Evolutionary conservation across 2,113 vertebrate genomes (phyloP), one percentile per base, ranked within the genome.

Genomic region (Arothron firmamentum): DNA sequence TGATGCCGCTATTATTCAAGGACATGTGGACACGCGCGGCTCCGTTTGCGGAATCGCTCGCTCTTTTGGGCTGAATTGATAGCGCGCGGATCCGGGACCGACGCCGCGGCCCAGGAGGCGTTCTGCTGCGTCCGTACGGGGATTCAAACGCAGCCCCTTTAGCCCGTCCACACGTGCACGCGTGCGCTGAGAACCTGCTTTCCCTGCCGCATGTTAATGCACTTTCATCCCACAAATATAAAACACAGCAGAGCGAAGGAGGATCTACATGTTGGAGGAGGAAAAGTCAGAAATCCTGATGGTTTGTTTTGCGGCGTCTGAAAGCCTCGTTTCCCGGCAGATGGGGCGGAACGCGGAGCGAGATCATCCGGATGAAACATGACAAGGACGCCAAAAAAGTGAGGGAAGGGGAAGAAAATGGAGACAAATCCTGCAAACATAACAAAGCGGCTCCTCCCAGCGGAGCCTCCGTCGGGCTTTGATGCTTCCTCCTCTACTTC

Each of bases 1-100:
- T 76, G 75, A 77, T 78, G 54, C 63, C 41, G 60, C 72, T 72
- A 48, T 81, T 77, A 76, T 77, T 81, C 81, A 85, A 76, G 74
- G 71, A 81, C 77, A 52, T 48, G 54, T 77, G 76, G 74, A 82
- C 65, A 56, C 63, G 55, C 53, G 13, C 25, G 60, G 43, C 31
- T 54, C n/a, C 15, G 46, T 70, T 62, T 72, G 61, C 69, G 17
- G 62, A 78, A 70, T 31, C 50, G 62, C 12, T 77, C 16, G 34
- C 47, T 52, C 25, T 55, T 62, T 65, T 70, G 46, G 77, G 52
- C 65, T 62, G 42, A 68, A 77, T 34, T 79, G 76, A 77, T 67
- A 52, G 63, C 72, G 17, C 63, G 50, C 49, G 61, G 60, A 65
- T 38, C 25, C 18, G 48, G 18, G 5, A 18, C 48, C 48, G 17